These are phyloP conservation scores for Macaca fascicularis DNA, from an alignment of 2,113 vertebrate genomes.

Conservation along the genomic window T2T-MFA8v1.1 NC_088380.1:132971001-132971500, in stretches of 20 bases:
- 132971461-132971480: not conserved
- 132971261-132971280: not conserved
- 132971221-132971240: not conserved
- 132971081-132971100: not conserved
- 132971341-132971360: not conserved
- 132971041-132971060: not conserved
- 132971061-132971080: not conserved
- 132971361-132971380: not conserved
- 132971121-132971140: not conserved
- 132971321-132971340: not conserved
- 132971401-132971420: not conserved
- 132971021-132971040: not conserved
- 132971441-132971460: not conserved
- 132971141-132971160: not conserved
- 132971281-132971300: not conserved
- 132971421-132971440: not conserved
- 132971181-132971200: not conserved
- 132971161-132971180: not conserved
- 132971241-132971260: not conserved
- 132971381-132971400: constrained; percentile 1
- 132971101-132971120: not conserved
- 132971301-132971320: not conserved
- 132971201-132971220: not conserved
- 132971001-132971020: not conserved
- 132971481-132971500: not conserved